Base-by-base conservation (phyloP, 2,113 vertebrate species). In the Cnemophilus loriae region DNA sequence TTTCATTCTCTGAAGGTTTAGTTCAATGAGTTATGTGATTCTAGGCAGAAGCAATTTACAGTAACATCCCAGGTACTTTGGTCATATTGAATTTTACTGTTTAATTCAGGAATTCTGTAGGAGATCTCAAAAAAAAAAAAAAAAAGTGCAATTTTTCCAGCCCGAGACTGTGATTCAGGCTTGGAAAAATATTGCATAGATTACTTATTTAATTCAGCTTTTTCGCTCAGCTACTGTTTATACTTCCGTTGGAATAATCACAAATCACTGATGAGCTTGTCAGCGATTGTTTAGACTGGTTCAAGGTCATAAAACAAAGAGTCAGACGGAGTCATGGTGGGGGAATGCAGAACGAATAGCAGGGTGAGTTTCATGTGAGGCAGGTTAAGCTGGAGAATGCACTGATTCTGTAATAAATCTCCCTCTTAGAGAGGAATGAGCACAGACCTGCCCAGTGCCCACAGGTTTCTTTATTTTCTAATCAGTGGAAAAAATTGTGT, bases 201-300 rank as follows among this genome's bases (percentile, higher is more conserved):
- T 80, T 65, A 67, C 10, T 78, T 95, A 50, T 59, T 89, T 83
- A 86, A 86, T 84, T 92, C n/a, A 80, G 18, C 2, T 39, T 77
- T 92, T 92, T 65, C 6, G 24, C 32, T 77, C 76, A 83, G 26
- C 49, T 69, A 3, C 21, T 93, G 47, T 95, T 95, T 92, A 50
- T 69, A 4, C 41, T 92, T 53, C 70, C 65, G 39, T 65, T 75
- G 33, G 39, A 86, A 90, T 75, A 95, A 93, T 88, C 90, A 74
- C 35, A 83, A 80, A 33, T 26, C 75, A 22, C 79, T 94, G 83
- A 97, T 92, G 85, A 96, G 90, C 46, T 92, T 90, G 85, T 93
- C 94, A 95, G 63, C 57, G 55, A 50, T 50, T 92, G 83, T 86
- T 94, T 92, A 88, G 79, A 37, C 20, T 70, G 46, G 32, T 44